Base-by-base conservation (phyloP, 2,113 vertebrate species). In the Archilochus colubris region DNA sequence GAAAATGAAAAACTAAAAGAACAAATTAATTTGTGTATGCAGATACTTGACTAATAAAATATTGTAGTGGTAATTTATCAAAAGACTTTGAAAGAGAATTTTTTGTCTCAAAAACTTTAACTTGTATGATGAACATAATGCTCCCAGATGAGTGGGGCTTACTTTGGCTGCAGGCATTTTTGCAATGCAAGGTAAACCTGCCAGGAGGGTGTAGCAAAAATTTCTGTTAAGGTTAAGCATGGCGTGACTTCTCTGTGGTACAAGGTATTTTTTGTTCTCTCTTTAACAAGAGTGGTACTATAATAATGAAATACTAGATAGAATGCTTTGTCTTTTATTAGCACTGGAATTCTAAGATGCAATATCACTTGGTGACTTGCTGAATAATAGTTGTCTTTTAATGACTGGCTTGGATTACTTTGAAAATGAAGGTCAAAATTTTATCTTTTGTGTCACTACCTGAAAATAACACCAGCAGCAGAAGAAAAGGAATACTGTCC, bases 221-320 rank as follows among this genome's bases (percentile, higher is more conserved):
- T 31, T 27, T 61, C 50, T 59, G 11, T 72, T 82, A 76, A 79
- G 64, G 28, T 3, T 63, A 58, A 82, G 19, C 22, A n/a, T 25
- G 31, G 22, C 3, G 1, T 64, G 40, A 61, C 55, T 88, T 63
- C 28, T 83, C 48, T 82, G 36, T 61, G 10, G 30, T 54, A 17
- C 79, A 73, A 88, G n/a, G 46, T 91, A 14, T 62, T 84, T 94
- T 93, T 82, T 91, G 80, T 92, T 93, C 89, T 82, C 62, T 78
- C 70, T 82, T 68, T 50, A 86, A 94, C 95, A 95, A 77, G 23
- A 72, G 36, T 40, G 58, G 28, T 93, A 73, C 69, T 93, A 28
- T 92, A 76, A 13, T 84, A 0, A 24, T 86, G 88, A 94, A 95
- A 97, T 64, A 73, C 36, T 72, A 93, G 92, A 72, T 82, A 14